Evolutionary conservation across 2,797 vertebrate genomes (phyloP), one percentile per base, ranked within the genome.

Genomic region (Tokudaia muenninki): DNA sequence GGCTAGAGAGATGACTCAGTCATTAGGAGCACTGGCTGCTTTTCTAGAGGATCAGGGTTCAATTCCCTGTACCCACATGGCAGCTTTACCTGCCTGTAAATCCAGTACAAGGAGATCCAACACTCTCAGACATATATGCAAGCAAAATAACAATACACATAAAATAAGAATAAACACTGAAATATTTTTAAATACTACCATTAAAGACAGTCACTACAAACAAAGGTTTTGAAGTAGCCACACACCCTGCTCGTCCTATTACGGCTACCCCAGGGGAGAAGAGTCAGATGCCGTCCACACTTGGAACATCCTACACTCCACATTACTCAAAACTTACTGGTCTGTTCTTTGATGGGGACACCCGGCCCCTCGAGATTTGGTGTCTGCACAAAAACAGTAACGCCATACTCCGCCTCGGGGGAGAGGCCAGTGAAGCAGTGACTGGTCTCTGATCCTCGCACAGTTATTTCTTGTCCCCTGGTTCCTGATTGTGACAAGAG

Each of bases 301-400:
- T 31, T 22, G 57, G 14, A 78, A 3, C 3, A 47, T 77, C 87
- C 75, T 78, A 22, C 26, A 37, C 24, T 83, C 92, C 75, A 77
- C 13, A 52, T n/a, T 47, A 29, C 47, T 81, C 87, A 6, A 94
- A 63, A 98, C 99, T 98, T 95, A 99, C 99, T 92, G 5, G 99
- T 99, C 10, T 97, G 98, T 91, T 99, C 99, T 78, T 98, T 99
- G 78, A 98, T 92, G 90, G 98, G 99, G 93, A 99, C 99, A 34
- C 99, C 99, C 0, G 99, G 99, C 3, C 99, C 99, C 91, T 99
- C 99, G 31, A 99, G 99, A 90, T 99, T 99, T 1, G 99, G 99
- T 0, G 99, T 99, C 98, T 99, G 99, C 75, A 99, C 99, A 89
- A 99, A 99, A 37, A 99, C 98, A 0, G 99, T 99, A 95, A 99